These are phyloP conservation scores for Myocastor coypus DNA, from an alignment of 2,113 vertebrate species.

Conservation along the genomic window DNA sequence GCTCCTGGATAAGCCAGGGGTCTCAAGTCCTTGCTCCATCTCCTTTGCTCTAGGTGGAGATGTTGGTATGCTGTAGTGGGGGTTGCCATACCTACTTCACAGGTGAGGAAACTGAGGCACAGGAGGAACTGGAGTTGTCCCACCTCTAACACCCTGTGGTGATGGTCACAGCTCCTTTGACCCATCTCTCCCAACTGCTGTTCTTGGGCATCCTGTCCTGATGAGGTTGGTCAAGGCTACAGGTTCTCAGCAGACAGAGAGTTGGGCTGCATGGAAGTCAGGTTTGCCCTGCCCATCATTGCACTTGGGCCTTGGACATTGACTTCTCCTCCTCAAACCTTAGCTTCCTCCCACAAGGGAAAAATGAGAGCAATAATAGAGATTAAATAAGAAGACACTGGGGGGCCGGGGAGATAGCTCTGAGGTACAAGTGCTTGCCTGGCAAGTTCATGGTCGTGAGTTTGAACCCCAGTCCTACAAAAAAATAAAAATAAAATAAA, in stretches of 20 bases:
- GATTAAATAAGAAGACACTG: not conserved
- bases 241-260: not conserved
- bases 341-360: not conserved
- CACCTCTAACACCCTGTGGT: not conserved
- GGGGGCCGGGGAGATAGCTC: too few species aligned
- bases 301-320: not conserved
- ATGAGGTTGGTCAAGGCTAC: not conserved
- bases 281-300: not conserved
- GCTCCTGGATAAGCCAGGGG: not conserved
- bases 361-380: not conserved
- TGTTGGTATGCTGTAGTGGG: not conserved
- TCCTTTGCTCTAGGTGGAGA: accelerated
- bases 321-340: not conserved
- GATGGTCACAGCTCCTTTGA: not conserved
- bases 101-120: not conserved
- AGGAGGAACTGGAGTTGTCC: not conserved
- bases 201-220: not conserved
- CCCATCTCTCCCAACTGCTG: not conserved
- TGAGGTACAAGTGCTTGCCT: too few species aligned
- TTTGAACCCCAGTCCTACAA: too few species aligned
- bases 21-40: not conserved
- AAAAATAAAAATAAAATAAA: too few species aligned
- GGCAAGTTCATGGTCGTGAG: too few species aligned
- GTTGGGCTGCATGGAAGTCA: not conserved
- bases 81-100: not conserved